phyloP scores from a whole-genome alignment of 2,888 invertebrate genomes.

The Macropis europaea region DNA sequence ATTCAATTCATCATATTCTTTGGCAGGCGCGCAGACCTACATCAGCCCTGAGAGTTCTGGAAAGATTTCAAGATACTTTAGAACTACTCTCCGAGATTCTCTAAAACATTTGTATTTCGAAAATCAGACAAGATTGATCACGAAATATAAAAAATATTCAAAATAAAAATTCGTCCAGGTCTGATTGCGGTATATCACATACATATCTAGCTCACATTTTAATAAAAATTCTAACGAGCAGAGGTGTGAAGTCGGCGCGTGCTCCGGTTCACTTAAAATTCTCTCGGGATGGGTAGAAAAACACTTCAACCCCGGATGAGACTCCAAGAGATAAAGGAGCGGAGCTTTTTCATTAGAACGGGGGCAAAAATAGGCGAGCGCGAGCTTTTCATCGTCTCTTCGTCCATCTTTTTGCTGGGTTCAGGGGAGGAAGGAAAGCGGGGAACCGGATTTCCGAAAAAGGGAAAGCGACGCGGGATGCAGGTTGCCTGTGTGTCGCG shows the following conservation, averaged over 20 bases:
- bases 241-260: neutral
- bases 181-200: no score
- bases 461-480: conserved; percentile 68
- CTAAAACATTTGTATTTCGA: no score
- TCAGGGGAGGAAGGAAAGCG: neutral
- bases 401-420: neutral
- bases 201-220: no score
- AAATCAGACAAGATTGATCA: no score
- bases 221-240: neutral
- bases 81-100: neutral
- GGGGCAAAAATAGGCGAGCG: conserved; percentile 12
- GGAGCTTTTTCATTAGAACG: no score
- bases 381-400: conserved; percentile 20
- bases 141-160: no score
- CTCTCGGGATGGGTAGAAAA: neutral
- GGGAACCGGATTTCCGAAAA: conserved; percentile 76
- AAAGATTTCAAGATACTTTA: no score
- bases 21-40: no score
- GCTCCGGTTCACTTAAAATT: conserved; percentile 17
- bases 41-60: no score
- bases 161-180: no score
- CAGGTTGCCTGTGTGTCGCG: conserved; percentile 60
- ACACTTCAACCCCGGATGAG: neutral
- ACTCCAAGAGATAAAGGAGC: neutral
- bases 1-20: conserved; percentile 6